Base-by-base conservation (phyloP, 2,888 invertebrate genomes). In the Boloria selene region DNA sequence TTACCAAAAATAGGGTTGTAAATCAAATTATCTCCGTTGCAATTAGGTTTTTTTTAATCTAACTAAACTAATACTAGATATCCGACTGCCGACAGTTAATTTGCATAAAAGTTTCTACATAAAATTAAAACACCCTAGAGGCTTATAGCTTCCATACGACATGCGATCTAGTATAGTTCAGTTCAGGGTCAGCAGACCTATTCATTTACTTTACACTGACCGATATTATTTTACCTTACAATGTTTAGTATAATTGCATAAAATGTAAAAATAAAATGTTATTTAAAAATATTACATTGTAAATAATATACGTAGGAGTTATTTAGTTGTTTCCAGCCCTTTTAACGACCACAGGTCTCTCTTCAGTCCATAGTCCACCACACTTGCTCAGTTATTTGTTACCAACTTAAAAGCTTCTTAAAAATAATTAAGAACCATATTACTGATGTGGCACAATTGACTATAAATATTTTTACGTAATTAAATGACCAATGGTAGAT, bases 151-250 rank as follows among this genome's bases (percentile, higher is more conserved):
- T 16, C 31, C 42, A 49, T 75, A 78, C 74, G 72, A 69, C 75
- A 78, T 76, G 79, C 77, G 78, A 77, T 79, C 59, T 54, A 54
- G 74, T 77, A 59, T 49, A 64, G 61, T 56, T 67, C 54, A 64
- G 61, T 56, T 67, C 54, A 65, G 31, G 68, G 68, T 61, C 59
- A 62, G 53, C 22, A 31, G 38, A 22, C 22, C 3, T 65, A 59
- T 65, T 47, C 56, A 59, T 59, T 38, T 59, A 50, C 49, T 18
- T 14, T 38, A 38, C 17, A 59, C 59, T 59, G 14, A 14, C 59
- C 10, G 31, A 7, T n/a, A 49, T 31, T 59, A 13, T 26, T 47
- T 49, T 59, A 31, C 0, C 38, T 50, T 5, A 59, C 59, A 26
- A 17, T 59, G 4, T 22, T 22, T 22, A 22, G 45, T n/a, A 47